A percentile compares a stretch with the other conserved stretches of the same genome.
Conservation (phyloP, 2,113 vertebrate species). For the Geothlypis trichas region DNA sequence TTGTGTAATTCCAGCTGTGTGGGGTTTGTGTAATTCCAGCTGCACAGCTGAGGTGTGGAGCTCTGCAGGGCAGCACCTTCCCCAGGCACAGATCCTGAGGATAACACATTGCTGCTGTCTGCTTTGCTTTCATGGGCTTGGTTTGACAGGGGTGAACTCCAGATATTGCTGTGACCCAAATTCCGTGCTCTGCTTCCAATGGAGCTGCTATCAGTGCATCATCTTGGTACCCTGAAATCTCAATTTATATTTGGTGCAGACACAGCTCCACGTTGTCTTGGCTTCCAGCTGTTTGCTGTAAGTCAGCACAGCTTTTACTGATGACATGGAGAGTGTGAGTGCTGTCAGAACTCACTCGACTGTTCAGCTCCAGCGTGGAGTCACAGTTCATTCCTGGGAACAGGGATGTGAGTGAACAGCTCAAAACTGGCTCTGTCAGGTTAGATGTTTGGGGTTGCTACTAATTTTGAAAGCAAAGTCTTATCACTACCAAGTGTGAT, state of each 20-base stretch:
- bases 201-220: not conserved
- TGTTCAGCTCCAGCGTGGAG: not conserved
- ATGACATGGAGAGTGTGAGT: not conserved
- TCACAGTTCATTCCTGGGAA: not conserved
- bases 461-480: not conserved
- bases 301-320: not conserved
- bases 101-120: not conserved
- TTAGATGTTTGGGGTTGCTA: not conserved
- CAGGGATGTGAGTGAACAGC: not conserved
- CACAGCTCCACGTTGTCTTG: not conserved
- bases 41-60: not conserved
- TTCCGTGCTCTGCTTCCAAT: not conserved
- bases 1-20: fast-evolving
- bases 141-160: not conserved
- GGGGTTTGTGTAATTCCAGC: not conserved
- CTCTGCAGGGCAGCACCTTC: not conserved
- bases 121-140: not conserved
- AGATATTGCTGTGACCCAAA: not conserved
- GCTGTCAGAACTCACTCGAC: not conserved
- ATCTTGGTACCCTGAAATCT: not conserved
- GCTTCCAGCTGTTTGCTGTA: not conserved
- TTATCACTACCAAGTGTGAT: fast-evolving
- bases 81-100: not conserved
- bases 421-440: not conserved
- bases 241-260: not conserved